Evolutionary conservation across 2,888 invertebrate species (phyloP).

Genomic region (Eupsilia transversa): DNA sequence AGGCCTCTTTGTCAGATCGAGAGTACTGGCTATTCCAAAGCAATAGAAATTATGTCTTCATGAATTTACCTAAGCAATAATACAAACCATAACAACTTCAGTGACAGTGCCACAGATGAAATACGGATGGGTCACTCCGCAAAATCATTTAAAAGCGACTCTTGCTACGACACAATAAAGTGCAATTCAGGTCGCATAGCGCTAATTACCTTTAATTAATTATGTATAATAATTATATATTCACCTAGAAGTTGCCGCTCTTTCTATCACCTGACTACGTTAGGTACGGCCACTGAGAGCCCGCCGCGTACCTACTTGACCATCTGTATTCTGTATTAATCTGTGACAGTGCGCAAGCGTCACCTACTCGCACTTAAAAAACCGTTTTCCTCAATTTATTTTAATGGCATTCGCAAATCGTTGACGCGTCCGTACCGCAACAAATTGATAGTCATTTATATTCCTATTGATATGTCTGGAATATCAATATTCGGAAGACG

Average conservation of each 20-base stretch:
- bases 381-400: constrained; percentile 27
- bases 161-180: too few relatives aligned
- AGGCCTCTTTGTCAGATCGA: background rate
- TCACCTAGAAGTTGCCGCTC: too few relatives aligned
- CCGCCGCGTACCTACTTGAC: too few relatives aligned
- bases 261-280: too few relatives aligned
- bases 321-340: too few relatives aligned
- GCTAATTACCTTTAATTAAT: too few relatives aligned
- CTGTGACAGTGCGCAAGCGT: constrained; percentile 1
- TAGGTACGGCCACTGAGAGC: too few relatives aligned
- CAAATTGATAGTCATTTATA: constrained; percentile 9
- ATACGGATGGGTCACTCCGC: too few relatives aligned
- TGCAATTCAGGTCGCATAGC: too few relatives aligned
- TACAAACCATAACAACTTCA: background rate
- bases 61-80: background rate
- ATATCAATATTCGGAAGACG: constrained; percentile 18
- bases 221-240: too few relatives aligned
- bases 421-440: background rate
- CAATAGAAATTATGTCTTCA: background rate
- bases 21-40: background rate
- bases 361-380: constrained; percentile 1
- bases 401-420: constrained; percentile 4
- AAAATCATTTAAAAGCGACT: too few relatives aligned
- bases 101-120: constrained; percentile 7
- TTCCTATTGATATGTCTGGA: background rate